Base-by-base conservation (phyloP, 2,113 vertebrate species). In the Labeo rohita region DNA sequence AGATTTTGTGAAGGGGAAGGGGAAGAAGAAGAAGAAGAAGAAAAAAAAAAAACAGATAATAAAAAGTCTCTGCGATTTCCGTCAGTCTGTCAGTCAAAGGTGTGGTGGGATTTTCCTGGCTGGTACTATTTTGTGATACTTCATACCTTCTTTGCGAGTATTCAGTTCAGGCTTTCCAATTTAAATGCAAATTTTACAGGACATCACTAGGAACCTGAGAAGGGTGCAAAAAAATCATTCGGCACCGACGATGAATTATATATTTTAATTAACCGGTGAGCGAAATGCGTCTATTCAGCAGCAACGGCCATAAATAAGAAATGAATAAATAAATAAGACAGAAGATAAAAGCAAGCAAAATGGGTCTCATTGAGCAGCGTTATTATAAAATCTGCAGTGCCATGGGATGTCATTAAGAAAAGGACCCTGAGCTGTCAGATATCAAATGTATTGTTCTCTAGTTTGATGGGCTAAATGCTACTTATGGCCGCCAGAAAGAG, bases 231-330 rank as follows among this genome's bases (percentile, higher is more conserved):
- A 89, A 89, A 92, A 91, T 23, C 89, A 93, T 93, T 93, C 91
- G 83, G 89, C 85, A 28, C 86, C 88, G 28, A 84, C 82, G 79
- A 94, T 94, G 92, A 94, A 95, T 95, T 94, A 94, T 94, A 95
- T 94, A 95, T 94, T 95, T 94, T 94, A 95, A 95, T 95, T 94
- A 94, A 93, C 89, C 89, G 83, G 72, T 80, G 80, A 90, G 86
- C 85, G 90, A 93, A 93, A 92, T 80, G 87, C 70, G 90, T 91
- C 91, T 88, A 88, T 93, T 93, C 91, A 93, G 92, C 91, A 86
- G 34, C n/a, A 90, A 91, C 89, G 84, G 86, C 63, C 83, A 86
- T 90, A 92, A 94, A 92, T 92, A 91, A 93, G 84, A 92, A 91
- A 93, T 91, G 90, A 93, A 87, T 93, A 92, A 93, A 93, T 93